phyloP scores from a whole-genome alignment of 2,113 vertebrate species.

The Pardalotus punctatus region DNA sequence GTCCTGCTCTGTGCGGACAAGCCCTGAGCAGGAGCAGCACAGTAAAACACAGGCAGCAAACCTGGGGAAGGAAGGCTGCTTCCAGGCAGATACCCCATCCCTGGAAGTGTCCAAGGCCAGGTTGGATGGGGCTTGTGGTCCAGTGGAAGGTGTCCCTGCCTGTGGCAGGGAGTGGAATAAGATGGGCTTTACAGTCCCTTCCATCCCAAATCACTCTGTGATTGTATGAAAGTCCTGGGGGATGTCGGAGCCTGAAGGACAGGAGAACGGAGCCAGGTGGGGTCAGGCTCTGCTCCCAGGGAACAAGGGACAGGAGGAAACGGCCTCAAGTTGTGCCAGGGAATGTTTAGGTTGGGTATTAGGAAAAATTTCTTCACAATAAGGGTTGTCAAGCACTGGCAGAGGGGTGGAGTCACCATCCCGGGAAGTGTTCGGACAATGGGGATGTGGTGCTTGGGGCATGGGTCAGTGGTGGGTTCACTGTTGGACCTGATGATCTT shows the following conservation, averaged over 20 bases:
- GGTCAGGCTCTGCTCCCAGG: not conserved
- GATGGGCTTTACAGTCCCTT: not conserved
- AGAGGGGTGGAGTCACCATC: not conserved
- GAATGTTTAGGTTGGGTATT: not conserved
- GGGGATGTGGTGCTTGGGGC: not conserved
- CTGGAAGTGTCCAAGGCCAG: not conserved
- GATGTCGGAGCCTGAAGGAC: rapidly evolving
- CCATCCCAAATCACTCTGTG: not conserved
- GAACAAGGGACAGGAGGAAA: not conserved
- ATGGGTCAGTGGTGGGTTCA: not conserved
- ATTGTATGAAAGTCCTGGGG: not conserved
- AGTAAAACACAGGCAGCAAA: not conserved
- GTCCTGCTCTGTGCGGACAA: not conserved
- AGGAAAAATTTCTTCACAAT: not conserved
- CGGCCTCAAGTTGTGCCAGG: not conserved
- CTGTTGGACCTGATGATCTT: not conserved
- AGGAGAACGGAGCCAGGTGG: not conserved
- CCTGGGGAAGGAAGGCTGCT: not conserved
- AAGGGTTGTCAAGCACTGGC: not conserved
- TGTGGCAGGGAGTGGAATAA: not conserved
- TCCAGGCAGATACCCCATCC: not conserved
- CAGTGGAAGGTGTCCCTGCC: not conserved
- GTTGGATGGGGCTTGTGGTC: not conserved
- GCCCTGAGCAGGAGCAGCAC: not conserved
- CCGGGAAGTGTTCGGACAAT: not conserved